These are phyloP conservation scores for Temnothorax ravouxi DNA, from an alignment of 2,888 invertebrate species.

Conservation along the genomic window DNA sequence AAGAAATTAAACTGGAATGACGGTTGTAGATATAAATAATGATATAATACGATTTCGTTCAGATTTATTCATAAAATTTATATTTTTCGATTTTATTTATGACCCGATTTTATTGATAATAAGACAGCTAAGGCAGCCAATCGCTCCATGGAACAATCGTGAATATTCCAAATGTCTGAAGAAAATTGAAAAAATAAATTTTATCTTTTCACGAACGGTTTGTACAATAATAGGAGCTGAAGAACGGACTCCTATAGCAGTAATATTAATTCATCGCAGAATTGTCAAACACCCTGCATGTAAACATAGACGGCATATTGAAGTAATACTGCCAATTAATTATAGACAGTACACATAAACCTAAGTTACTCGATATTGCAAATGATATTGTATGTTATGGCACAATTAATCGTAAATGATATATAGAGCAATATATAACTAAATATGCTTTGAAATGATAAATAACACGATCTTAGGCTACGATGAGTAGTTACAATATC, in stretches of 20 bases:
- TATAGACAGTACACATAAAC: background rate
- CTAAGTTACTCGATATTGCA: background rate
- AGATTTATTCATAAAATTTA: conserved; percentile 13
- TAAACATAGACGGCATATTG: background rate
- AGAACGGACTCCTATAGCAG: background rate
- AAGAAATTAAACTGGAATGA: background rate
- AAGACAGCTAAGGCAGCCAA: background rate
- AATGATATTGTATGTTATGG: background rate
- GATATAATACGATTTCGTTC: background rate
- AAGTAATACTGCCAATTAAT: conserved; percentile 3
- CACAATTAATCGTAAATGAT: conserved; percentile 8
- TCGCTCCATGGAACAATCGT: background rate
- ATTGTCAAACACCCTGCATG: background rate
- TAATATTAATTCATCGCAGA: conserved; percentile 9
- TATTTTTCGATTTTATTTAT: background rate
- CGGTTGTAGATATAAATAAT: background rate
- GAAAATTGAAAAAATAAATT: background rate
- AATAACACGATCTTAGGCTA: background rate
- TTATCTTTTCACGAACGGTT: background rate
- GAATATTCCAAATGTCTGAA: conserved; percentile 13
- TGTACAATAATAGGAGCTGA: background rate
- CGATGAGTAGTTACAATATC: background rate
- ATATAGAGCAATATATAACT: background rate
- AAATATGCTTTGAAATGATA: background rate
- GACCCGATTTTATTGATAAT: conserved; percentile 13